phyloP scores from a whole-genome alignment of 2,888 invertebrate species.

The Bellardia pandia region DNA sequence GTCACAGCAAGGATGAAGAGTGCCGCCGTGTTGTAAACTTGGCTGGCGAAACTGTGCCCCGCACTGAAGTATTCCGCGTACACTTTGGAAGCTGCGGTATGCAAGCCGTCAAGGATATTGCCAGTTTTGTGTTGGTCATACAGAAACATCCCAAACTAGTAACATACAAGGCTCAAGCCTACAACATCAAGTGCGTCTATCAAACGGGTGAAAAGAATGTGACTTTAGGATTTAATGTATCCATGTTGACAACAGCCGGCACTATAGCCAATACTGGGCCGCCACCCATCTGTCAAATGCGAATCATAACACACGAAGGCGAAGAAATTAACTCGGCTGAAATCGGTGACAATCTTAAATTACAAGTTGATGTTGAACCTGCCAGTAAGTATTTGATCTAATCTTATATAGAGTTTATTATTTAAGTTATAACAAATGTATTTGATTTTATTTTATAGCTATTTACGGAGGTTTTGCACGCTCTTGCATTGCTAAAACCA shows the following conservation, averaged over 20 bases:
- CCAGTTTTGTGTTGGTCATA: constrained; percentile 96
- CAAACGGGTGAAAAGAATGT: constrained; percentile 97
- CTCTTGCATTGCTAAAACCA: constrained; percentile 96
- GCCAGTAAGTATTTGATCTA: constrained; percentile 85
- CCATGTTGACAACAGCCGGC: constrained; percentile 97
- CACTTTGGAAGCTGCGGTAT: constrained; percentile 96
- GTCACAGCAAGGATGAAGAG: constrained; percentile 96
- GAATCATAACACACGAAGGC: constrained; percentile 93
- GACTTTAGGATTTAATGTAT: constrained; percentile 96
- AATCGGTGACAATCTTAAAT: constrained; percentile 94
- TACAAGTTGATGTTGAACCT: constrained; percentile 94
- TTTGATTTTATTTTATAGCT: constrained; percentile 84
- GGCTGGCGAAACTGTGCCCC: constrained; percentile 88
- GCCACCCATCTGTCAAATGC: constrained; percentile 96
- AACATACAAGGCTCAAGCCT: constrained; percentile 97
- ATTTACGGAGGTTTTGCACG: constrained; percentile 97
- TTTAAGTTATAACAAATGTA: not conserved
- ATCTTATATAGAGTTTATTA: not conserved
- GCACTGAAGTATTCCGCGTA: constrained; percentile 92
- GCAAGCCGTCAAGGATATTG: constrained; percentile 95
- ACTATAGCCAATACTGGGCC: constrained; percentile 98
- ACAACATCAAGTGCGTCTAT: constrained; percentile 97
- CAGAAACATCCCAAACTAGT: constrained; percentile 98
- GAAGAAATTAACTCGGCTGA: constrained; percentile 95
- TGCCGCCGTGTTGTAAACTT: constrained; percentile 93